Evolutionary conservation across 2,113 vertebrate genomes (phyloP), one percentile per base, ranked within the genome.

Genomic region (Sylvia atricapilla): DNA sequence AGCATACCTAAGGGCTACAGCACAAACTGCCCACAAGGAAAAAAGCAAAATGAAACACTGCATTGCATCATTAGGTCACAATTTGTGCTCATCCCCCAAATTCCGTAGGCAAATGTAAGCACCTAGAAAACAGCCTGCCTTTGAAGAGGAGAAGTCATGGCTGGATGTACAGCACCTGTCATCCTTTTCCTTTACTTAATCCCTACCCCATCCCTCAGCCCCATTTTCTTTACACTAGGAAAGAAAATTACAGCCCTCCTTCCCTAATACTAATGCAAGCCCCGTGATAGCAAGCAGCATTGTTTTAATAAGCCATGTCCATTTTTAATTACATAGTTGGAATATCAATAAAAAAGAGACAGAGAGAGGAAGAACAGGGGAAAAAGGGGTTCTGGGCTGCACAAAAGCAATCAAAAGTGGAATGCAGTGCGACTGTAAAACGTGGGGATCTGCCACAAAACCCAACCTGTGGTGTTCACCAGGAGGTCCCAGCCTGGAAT

Each of bases 51-150:
- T 84, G 52, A 97, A 96, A 94, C 39, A 47, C 72, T 91, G 83
- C 76, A 41, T 49, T 58, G 17, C 90, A 96, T 97, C 94, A 96
- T 97, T 96, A 97, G 95, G 89, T 67, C 72, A 80, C 85, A 94
- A 90, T 90, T 68, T 95, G 74, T 83, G 85, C 83, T 94, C 94
- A 94, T 93, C 39, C 66, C 63, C 43, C 60, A 89, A 69, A 94
- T 35, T 77, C 90, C 84, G 53, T 60, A 33, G 63, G 46, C 89
- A 66, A 93, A 94, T 27, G 10, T 46, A 69, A 89, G 68, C 62
- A 72, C 83, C 53, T 79, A 95, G 69, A 55, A 94, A 79, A 89
- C 27, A 88, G 35, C 35, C 93, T 90, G 53, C 52, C 78, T 93
- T 94, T 95, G 67, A 94, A 83, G 68, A 84, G 47, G 39, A 82